Evolutionary conservation across 2,888 invertebrate species (phyloP), one percentile per base, ranked within the genome.

Genomic region (Pandemis heparana): DNA sequence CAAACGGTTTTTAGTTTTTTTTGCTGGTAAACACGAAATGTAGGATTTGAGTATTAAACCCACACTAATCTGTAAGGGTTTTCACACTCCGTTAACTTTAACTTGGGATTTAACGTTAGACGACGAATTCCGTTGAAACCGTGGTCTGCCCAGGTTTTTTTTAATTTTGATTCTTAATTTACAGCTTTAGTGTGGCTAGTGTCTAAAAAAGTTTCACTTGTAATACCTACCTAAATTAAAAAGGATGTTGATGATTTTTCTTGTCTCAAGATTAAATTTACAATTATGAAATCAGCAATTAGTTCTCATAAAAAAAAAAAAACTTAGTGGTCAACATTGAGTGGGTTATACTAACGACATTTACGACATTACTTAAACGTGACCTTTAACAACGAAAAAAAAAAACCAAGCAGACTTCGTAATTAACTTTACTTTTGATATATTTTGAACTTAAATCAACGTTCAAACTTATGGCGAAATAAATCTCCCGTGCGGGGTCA

Each of bases 1-100:
- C 64, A 65, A 74, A 74, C 53, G 60, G 70, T 74, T 72, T 61
- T 41, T 23, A 48, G 64, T 61, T 74, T 69, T 74, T 43, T 65
- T 70, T 41, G 0, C 18, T 10, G 53, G 23, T 68, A 16, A 63
- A 69, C 16, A 46, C 38, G 46, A 63, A 41, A 65, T 53, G 69
- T 70, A 70, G 38, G 74, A 65, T 74, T 74, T 65, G 14, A 46
- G 51, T 64, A 65, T 43, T 23, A 70, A 74, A 61, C 9, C 69
- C 60, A 60, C 51, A 70, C 60, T 74, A 70, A 74, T 74, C 74
- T 74, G 23, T 38, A 65, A 70, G 65, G 74, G 70, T 74, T 60
- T 74, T 39, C 32, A 65, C 69, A 74, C 69, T 70, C 69, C 69
- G 74, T 70, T 74, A 65, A 53, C 32, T 48, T 60, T 65, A 43